Conservation (phyloP, 2,888 invertebrate species). For the Chloroclystis v-ata region DNA sequence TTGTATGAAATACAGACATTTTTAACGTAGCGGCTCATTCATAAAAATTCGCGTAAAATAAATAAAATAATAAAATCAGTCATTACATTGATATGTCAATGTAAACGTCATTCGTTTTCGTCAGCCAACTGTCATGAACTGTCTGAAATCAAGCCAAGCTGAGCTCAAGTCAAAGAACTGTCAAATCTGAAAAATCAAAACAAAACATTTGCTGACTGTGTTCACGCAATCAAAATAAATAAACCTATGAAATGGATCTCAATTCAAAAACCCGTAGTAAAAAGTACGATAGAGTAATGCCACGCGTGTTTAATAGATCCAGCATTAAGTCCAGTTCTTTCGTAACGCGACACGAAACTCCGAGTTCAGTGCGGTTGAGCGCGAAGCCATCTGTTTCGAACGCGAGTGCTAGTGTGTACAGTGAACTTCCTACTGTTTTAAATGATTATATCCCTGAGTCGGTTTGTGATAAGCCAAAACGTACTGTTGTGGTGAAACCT, state of each 20-base stretch:
- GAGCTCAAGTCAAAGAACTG: too few species aligned
- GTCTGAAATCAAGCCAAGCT: too few species aligned
- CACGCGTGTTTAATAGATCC: conserved; percentile 48
- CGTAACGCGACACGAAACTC: conserved; percentile 55
- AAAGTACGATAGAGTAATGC: conserved; percentile 62
- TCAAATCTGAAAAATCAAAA: too few species aligned
- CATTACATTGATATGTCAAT: too few species aligned
- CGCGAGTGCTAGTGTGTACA: conserved; percentile 46
- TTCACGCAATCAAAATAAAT: background rate
- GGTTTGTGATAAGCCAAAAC: conserved; percentile 33
- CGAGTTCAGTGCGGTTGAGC: conserved; percentile 50
- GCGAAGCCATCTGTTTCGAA: conserved; percentile 60
- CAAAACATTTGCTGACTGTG: background rate
- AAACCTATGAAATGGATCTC: conserved; percentile 13
- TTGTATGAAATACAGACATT: conserved; percentile 66
- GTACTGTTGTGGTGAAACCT: conserved; percentile 54
- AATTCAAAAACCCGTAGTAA: conserved; percentile 22
- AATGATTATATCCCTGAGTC: conserved; percentile 52
- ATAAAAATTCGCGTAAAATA: too few species aligned
- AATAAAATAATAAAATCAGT: too few species aligned
- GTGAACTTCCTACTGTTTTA: conserved; percentile 60
- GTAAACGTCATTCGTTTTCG: too few species aligned
- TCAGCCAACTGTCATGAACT: too few species aligned
- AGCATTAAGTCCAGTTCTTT: conserved; percentile 45
- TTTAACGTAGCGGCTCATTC: conserved; percentile 26